A percentile compares a stretch with the other conserved stretches of the same genome.
Conservation (phyloP, 2,888 invertebrate genomes). For the Steinernema carpocapsae region DNA sequence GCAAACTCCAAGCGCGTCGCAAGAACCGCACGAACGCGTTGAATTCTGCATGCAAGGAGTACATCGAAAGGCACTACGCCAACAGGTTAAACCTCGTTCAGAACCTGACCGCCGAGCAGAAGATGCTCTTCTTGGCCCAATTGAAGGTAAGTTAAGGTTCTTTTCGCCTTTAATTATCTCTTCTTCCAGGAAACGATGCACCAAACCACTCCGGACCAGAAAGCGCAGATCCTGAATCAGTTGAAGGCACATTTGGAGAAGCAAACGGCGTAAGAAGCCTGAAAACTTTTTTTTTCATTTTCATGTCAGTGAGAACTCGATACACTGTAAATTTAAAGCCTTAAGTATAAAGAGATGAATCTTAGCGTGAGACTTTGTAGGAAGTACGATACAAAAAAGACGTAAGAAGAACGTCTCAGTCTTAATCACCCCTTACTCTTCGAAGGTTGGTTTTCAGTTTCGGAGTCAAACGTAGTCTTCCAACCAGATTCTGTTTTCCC, state of each 20-base stretch:
- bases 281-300: too few species aligned
- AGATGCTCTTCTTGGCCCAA: not conserved
- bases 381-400: not conserved
- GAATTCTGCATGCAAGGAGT: not conserved
- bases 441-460: not conserved
- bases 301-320: constrained; percentile 20
- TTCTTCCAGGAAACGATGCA: not conserved
- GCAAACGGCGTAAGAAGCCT: too few species aligned
- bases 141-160: not conserved
- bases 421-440: not conserved
- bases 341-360: not conserved
- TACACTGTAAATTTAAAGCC: not conserved
- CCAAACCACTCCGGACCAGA: not conserved
- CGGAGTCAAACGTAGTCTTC: not conserved
- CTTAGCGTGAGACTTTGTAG: not conserved
- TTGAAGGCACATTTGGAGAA: constrained; percentile 5
- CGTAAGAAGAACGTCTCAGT: not conserved
- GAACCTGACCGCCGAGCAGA: not conserved
- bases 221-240: not conserved
- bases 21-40: too few species aligned
- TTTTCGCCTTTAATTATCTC: not conserved
- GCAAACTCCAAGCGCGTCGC: not conserved
- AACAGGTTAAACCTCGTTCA: not conserved
- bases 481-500: too few species aligned
- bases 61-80: constrained; percentile 7